Evolutionary conservation across 2,797 vertebrate species (phyloP), one percentile per base, ranked within the genome.

Genomic region (Margarornis squamiger): DNA sequence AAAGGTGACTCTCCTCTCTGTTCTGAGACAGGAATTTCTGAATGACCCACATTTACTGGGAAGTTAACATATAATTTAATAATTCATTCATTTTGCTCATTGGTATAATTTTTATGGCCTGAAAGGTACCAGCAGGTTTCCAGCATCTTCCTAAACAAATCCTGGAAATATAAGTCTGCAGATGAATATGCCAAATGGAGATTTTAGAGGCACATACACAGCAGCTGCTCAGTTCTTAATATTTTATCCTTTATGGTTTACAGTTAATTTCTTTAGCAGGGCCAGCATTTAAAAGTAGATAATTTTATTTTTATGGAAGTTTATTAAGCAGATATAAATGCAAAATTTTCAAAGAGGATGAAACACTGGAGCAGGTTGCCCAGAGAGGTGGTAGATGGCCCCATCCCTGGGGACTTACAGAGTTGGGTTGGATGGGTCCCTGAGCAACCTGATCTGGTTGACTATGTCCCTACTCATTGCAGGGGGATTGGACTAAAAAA

Each of bases 401-500:
- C 13, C 48, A 45, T 18, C 8, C 20, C 48, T 48, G 19, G 17
- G 23, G 79, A 36, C 7, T 23, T 61, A 29, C 14, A 26, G 36
- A 29, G 22, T 22, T 0, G 0, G 14, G 16, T 36, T 66, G 46
- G 8, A 39, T 0, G 0, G 6, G 4, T 5, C 7, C 72, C n/a
- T 57, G 30, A 45, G n/a, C 14, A 80, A 36, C 17, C 14, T 27
- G 15, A 34, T 16, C 19, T 48, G 4, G 7, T 38, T 29, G 26
- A 62, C 67, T 49, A 76, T 34, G 8, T 24, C 21, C 21, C 23
- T 80, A 19, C 3, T 48, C 3, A 8, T 32, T 30, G 23, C 23
- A 30, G 14, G 13, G 34, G 5, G 9, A 6, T 39, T 73, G 41
- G 36, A 21, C 8, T 30, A 10, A 45, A 21, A 45, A 45, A 45